Evolutionary conservation across 1,140 invertebrate genomes (phyloP), one percentile per base, ranked within the genome.

Genomic region (Drosophila santomea): DNA sequence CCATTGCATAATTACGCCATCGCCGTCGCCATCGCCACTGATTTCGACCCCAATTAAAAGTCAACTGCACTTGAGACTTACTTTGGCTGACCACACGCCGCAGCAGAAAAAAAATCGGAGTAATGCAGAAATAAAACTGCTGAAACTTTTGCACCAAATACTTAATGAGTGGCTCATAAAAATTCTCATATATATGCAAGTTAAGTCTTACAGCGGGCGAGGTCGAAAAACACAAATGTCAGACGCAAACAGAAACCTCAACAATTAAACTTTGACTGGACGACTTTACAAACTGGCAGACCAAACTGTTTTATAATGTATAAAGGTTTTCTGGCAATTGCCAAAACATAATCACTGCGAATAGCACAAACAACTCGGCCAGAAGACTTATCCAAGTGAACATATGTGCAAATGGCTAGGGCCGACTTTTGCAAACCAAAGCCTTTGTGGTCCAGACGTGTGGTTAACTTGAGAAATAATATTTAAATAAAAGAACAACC

Each of bases 261-360:
- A 88, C 79, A 86, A 88, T 86, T 88, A 79, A 88, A 86, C 83
- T 88, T 88, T 88, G 67, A 69, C 76, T 57, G 75, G 73, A 73
- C 75, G 73, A 73, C 75, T 68, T 69, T 15, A 17, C 45, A 63
- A 74, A 88, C 64, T 77, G 82, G 55, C 81, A 84, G 73, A 74
- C 73, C 81, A 85, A 85, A 78, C 74, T 86, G 61, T 57, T 89
- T 79, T 83, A 79, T 81, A 86, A 81, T 81, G 78, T 77, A 86
- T 80, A 56, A 60, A 55, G 67, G 52, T 57, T 80, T 68, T 61
- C 74, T 54, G 57, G 73, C 60, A 51, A 62, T 74, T 80, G 78
- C 69, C 64, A 67, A 76, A 80, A 58, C 63, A 84, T 80, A 84
- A 64, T 72, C 56, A 35, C 55, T 47, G 66, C 43, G 64, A 80